Evolutionary conservation across 2,888 invertebrate genomes (phyloP), one percentile per base, ranked within the genome.

Genomic region (Diabrotica balteata): DNA sequence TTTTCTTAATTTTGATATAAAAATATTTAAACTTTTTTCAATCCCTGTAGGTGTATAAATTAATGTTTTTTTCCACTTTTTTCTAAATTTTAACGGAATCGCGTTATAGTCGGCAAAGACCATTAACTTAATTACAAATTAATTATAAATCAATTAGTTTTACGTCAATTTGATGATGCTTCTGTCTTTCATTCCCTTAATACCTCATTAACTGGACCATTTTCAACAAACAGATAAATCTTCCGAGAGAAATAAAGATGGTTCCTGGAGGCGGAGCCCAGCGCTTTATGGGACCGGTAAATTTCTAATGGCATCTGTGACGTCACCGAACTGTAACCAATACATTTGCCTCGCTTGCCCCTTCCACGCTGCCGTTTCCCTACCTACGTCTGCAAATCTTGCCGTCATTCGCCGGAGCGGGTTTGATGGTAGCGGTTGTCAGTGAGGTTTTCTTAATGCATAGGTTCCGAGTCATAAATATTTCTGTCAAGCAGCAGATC

Each of bases 301-400:
- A 75, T 77, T 75, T 73, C 73, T 78, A 75, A 78, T 78, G 78
- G 78, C 77, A 77, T 72, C 75, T 73, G 68, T 73, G 72, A 77
- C 77, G 77, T 76, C 74, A 74, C 52, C 61, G 58, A 69, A 66
- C 17, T 62, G 68, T 68, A 67, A 57, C 78, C 78, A 78, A 78
- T 78, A 66, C 72, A 61, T 69, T 54, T 57, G 54, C 63, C 62
- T 54, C 51, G 53, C 58, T 22, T 54, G 55, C 60, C 71, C 74
- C 75, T 70, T 66, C 72, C 52, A 64, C 61, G 42, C 50, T 60
- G 63, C 54, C 32, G 66, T 53, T 46, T 59, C 59, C 66, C 47
- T 55, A 61, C 68, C 61, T 53, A 63, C 45, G 22, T 52, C n/a
- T 22, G 51, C 50, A 59, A 61, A 51, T 59, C 62, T 60, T 63